Conservation (phyloP, 2,797 vertebrate species). For the Ceryle rudis region DNA sequence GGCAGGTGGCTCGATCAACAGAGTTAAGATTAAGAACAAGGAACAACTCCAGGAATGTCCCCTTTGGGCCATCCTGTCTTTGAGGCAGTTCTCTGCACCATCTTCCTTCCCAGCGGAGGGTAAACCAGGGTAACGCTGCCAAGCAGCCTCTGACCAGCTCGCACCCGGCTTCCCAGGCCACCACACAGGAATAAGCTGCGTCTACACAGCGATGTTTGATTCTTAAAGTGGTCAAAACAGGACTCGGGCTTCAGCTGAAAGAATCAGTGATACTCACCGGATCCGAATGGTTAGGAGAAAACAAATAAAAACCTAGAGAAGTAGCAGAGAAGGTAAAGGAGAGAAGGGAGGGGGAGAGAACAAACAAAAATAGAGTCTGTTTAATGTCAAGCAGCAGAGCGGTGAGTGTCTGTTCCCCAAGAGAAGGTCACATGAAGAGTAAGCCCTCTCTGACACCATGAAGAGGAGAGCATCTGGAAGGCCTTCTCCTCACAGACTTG, state of each 20-base stretch:
- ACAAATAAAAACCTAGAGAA: slow-evolving; percentile 92
- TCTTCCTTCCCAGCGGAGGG: background rate
- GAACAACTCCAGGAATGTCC: background rate
- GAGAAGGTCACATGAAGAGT: background rate
- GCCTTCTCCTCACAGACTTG: background rate
- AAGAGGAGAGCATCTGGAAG: background rate
- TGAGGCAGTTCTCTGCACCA: background rate
- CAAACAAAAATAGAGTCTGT: background rate
- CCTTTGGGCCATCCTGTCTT: background rate
- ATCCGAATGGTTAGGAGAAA: slow-evolving; percentile 91
- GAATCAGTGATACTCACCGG: slow-evolving; percentile 82
- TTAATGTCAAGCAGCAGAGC: background rate
- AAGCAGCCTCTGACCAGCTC: background rate
- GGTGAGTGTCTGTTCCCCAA: background rate
- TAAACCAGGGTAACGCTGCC: background rate
- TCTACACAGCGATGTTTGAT: background rate
- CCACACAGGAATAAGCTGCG: accelerated
- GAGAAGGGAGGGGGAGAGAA: background rate
- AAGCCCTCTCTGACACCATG: background rate
- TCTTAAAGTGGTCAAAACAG: background rate
- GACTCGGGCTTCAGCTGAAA: background rate
- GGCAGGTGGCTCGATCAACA: background rate
- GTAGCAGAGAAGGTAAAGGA: background rate
- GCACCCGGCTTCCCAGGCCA: background rate
- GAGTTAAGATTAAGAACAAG: background rate